phyloP scores from a whole-genome alignment of 2,797 vertebrate genomes.

The Linurgus olivaceus region DNA sequence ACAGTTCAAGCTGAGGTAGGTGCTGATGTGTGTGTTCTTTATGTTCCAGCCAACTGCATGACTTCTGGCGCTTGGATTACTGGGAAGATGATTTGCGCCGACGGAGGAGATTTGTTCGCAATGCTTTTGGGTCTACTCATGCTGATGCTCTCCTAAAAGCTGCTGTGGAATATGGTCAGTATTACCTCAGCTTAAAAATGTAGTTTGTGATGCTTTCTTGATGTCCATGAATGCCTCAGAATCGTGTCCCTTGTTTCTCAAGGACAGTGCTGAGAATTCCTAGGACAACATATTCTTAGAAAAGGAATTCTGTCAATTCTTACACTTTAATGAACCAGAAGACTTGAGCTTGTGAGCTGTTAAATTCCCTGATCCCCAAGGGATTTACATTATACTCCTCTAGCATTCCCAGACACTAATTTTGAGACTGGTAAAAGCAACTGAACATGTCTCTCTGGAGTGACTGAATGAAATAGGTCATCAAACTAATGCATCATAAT shows the following conservation, averaged over 20 bases:
- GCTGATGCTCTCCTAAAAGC: constrained; percentile 88
- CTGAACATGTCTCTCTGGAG: not conserved
- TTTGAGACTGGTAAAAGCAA: constrained; percentile 7
- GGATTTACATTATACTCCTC: not conserved
- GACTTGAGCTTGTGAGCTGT: not conserved
- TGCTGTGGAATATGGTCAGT: constrained; percentile 92
- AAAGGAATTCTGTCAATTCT: constrained; percentile 7
- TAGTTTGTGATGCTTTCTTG: not conserved
- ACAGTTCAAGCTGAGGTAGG: not conserved
- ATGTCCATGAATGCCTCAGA: not conserved
- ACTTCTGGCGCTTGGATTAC: constrained; percentile 99
- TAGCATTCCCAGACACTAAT: not conserved
- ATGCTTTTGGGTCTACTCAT: constrained; percentile 94
- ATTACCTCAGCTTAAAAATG: not conserved
- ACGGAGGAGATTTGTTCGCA: constrained; percentile 92
- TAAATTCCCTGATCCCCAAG: constrained; percentile 2
- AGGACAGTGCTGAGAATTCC: not conserved
- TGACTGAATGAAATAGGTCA: not conserved
- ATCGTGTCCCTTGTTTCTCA: not conserved
- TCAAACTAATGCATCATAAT: not conserved
- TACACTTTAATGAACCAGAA: not conserved
- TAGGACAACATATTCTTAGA: not conserved
- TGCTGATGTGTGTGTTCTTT: constrained; percentile 56
- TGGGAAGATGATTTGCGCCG: constrained; percentile 98
- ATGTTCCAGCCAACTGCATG: constrained; percentile 86